Evolutionary conservation across 2,113 vertebrate species (phyloP), one percentile per base, ranked within the genome.

Genomic region (Aegithalos caudatus): DNA sequence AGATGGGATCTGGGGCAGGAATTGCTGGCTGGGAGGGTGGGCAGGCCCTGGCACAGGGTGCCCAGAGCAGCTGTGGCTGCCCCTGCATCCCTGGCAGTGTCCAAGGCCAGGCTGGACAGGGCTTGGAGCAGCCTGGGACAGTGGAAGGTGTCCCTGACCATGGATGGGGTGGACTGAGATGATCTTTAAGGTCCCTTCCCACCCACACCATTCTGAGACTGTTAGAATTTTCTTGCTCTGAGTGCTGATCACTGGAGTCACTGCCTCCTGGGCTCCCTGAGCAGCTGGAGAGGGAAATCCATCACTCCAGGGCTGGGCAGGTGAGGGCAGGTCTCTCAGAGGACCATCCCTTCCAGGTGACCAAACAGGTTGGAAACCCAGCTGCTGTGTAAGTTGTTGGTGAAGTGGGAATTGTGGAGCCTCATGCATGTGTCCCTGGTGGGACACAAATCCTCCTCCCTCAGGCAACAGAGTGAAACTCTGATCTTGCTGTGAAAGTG

Each of bases 81-180:
- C 42, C 57, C 42, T 69, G 62, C 5, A 80, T 57, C 76, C 66
- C 58, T 80, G 66, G 66, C 1, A 64, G 50, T 72, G 66, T 0
- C 57, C 42, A 1, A 33, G 42, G 50, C 31, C 66, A 56, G 58
- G 50, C 0, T 65, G 66, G 40, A 35, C 0, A 2, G 48, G 11
- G 20, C 29, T 29, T 4, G 74, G 37, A 57, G 35, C 42, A 12
- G 0, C 22, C 31, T 72, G 58, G 58, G 25, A 3, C 0, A 19
- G 18, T 23, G 42, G 31, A 1, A 80, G 27, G 3, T 27, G 57
- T 71, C 57, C 24, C 56, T 79, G 29, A 23, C 6, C 28, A 20
- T 28, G 15, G 8, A n/a, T 47, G 8, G 6, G 9, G 12, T 62
- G 24, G 12, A 2, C 0, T 1, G 2, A 6, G 17, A 15, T 60